A percentile compares a stretch with the other conserved stretches of the same genome.
Evolutionary conservation across 92 coral and sea anemone species (phyloP).

Genomic region (Siderastrea radians): DNA sequence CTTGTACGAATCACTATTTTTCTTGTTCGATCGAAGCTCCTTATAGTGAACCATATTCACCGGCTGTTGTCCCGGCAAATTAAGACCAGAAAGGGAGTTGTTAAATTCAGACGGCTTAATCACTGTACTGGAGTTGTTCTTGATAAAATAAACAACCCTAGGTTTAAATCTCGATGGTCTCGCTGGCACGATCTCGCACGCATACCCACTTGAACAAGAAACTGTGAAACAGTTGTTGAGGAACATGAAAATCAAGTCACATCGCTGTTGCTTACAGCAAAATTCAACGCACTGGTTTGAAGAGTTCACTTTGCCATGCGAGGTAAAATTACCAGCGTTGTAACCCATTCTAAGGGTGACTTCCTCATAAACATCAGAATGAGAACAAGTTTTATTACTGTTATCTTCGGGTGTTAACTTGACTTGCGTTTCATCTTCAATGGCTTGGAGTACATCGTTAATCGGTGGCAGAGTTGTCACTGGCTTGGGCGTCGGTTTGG

Average conservation of each 20-base stretch:
- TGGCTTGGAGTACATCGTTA: conserved; percentile 56
- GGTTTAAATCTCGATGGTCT: conserved; percentile 81
- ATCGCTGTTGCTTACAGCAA: conserved; percentile 83
- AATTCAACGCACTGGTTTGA: conserved; percentile 79
- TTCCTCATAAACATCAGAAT: conserved; percentile 81
- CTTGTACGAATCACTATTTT: background rate
- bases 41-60: conserved; percentile 76
- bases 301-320: conserved; percentile 80
- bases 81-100: conserved; percentile 26
- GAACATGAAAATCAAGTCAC: conserved; percentile 93
- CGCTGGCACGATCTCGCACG: conserved; percentile 91
- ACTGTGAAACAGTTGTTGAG: conserved; percentile 92
- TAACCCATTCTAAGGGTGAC: conserved; percentile 92
- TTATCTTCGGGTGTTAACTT: conserved; percentile 2
- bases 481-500: conserved; percentile 44
- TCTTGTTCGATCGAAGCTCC: conserved; percentile 44
- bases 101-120: conserved; percentile 50
- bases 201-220: conserved; percentile 80
- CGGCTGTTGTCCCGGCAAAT: conserved; percentile 40
- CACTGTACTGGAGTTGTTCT: conserved; percentile 67
- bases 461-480: conserved; percentile 40
- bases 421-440: conserved; percentile 40
- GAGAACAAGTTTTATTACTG: conserved; percentile 57
- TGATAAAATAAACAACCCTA: conserved; percentile 80
- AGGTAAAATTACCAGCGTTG: conserved; percentile 85